Evolutionary conservation across 2,888 invertebrate species (phyloP).

Genomic region (Sabatieria punctata): DNA sequence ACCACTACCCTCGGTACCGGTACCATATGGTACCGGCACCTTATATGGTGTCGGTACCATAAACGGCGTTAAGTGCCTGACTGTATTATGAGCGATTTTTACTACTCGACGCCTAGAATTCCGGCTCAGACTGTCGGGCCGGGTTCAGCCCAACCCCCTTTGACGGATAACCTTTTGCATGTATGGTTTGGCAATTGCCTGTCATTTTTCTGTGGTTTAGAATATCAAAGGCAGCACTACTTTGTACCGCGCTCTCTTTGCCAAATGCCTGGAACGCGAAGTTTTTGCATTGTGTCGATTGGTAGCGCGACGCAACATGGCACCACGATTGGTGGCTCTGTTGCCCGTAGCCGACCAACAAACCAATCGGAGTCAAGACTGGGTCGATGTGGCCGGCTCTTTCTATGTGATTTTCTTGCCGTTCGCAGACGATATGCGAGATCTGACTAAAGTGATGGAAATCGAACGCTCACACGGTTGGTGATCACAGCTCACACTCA

Average conservation of each 20-base stretch:
- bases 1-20: too few relatives aligned
- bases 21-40: too few relatives aligned
- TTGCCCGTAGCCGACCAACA: conserved; percentile 20
- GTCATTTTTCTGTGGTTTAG: background rate
- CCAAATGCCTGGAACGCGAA: conserved; percentile 45
- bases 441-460: conserved; percentile 18
- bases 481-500: too few relatives aligned
- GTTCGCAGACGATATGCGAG: conserved; percentile 45
- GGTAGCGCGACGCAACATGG: conserved; percentile 44
- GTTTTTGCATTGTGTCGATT: conserved; percentile 49
- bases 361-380: conserved; percentile 35
- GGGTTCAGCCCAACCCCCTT: too few relatives aligned
- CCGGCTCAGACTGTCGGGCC: too few relatives aligned
- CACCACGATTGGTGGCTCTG: conserved; percentile 43
- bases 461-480: background rate
- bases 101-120: too few relatives aligned
- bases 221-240: conserved; percentile 43
- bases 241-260: conserved; percentile 49
- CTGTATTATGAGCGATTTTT: too few relatives aligned
- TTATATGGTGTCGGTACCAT: too few relatives aligned
- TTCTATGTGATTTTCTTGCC: conserved; percentile 54
- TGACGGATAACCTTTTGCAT: too few relatives aligned
- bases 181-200: too few relatives aligned
- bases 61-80: too few relatives aligned
- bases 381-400: conserved; percentile 45